phyloP scores from a whole-genome alignment of 2,797 vertebrate genomes.

The Neopelma chrysocephalum region DNA sequence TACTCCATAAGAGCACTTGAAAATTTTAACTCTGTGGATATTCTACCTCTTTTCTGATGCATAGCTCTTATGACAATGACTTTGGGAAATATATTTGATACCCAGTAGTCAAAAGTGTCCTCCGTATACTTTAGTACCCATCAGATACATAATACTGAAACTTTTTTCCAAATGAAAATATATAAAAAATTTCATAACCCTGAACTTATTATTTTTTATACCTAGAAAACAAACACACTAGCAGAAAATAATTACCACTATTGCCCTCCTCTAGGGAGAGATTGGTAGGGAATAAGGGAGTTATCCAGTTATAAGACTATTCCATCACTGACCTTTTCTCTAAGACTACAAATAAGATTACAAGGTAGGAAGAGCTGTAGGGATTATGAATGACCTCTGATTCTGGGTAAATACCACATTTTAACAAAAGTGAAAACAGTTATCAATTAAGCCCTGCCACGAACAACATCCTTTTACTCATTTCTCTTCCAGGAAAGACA shows the following conservation, averaged over 20 bases:
- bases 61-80: background rate
- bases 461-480: background rate
- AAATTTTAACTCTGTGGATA: background rate
- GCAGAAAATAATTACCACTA: background rate
- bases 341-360: background rate
- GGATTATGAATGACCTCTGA: background rate
- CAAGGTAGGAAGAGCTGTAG: background rate
- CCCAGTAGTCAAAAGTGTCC: background rate
- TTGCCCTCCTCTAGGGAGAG: background rate
- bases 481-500: background rate
- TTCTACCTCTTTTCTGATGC: background rate
- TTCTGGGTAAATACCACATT: background rate
- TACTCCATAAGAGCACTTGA: background rate
- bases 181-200: background rate
- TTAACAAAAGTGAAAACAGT: background rate
- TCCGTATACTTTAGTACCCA: background rate
- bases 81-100: background rate
- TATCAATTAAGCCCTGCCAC: background rate
- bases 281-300: background rate
- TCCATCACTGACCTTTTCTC: slow-evolving; percentile 11
- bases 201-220: background rate
- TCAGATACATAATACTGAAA: background rate
- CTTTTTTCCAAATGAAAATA: background rate
- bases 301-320: background rate
- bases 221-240: background rate